Percentiles rank a stretch among this genome's conserved stretches.
phyloP scores from a whole-genome alignment of 92 coral and sea anemone species.

The Hydrozoanthus gracilis region DNA sequence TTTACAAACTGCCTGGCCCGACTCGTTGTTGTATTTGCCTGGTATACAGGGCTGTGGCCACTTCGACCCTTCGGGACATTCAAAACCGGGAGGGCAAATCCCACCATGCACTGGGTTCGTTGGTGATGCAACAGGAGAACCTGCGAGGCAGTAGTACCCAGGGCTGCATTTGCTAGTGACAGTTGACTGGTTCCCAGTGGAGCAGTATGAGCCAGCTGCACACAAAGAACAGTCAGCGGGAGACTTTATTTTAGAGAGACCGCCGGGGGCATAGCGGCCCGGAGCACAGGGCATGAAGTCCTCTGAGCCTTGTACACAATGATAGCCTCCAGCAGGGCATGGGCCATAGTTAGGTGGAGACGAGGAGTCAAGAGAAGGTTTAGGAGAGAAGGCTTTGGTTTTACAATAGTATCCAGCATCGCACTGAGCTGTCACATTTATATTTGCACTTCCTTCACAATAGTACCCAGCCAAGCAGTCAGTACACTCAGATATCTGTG shows the following conservation, averaged over 20 bases:
- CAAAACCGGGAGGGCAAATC: slow-evolving; percentile 82
- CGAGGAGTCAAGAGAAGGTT: slow-evolving; percentile 68
- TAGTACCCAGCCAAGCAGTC: slow-evolving; percentile 84
- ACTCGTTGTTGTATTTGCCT: slow-evolving; percentile 87
- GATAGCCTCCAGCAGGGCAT: slow-evolving; percentile 90
- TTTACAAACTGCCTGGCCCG: slow-evolving; percentile 76
- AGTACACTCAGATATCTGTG: slow-evolving; percentile 65
- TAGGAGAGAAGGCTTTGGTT: slow-evolving; percentile 61
- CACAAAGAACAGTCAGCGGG: slow-evolving; percentile 81
- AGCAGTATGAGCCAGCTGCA: slow-evolving; percentile 85
- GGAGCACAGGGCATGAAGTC: slow-evolving; percentile 75
- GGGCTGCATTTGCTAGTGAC: slow-evolving; percentile 75
- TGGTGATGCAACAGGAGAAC: slow-evolving; percentile 82
- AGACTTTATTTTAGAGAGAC: slow-evolving; percentile 58
- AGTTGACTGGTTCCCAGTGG: slow-evolving; percentile 72
- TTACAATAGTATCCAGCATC: slow-evolving; percentile 87
- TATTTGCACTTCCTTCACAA: slow-evolving; percentile 72
- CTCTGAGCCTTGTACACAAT: slow-evolving; percentile 77
- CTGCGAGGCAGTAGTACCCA: slow-evolving; percentile 86
- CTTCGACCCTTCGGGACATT: slow-evolving; percentile 79
- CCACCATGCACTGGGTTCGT: slow-evolving; percentile 79
- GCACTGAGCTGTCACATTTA: slow-evolving; percentile 76
- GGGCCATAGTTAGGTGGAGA: slow-evolving; percentile 74
- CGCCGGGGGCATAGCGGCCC: slow-evolving; percentile 85
- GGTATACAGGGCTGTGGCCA: slow-evolving; percentile 83